Evolutionary conservation across 2,888 invertebrate species (phyloP).

Genomic region (Cecidostiba fungosa): DNA sequence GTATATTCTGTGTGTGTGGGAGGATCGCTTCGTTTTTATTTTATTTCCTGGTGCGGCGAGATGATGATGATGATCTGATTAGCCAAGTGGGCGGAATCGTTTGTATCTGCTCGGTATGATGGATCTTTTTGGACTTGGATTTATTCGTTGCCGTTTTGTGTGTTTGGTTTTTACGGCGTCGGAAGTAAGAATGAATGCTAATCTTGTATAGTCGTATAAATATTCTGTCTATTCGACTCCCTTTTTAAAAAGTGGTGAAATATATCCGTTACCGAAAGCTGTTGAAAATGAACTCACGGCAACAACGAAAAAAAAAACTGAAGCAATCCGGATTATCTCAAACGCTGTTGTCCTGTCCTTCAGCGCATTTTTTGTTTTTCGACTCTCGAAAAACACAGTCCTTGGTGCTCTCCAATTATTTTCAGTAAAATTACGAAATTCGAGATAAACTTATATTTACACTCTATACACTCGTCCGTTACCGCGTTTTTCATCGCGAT

Average conservation of each 20-base stretch:
- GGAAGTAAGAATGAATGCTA: not conserved
- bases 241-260: not conserved
- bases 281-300: not conserved
- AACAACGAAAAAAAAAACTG: not conserved
- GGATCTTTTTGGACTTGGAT: no score
- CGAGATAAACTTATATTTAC: not conserved
- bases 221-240: no score
- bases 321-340: constrained; percentile 1
- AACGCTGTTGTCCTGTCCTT: not conserved
- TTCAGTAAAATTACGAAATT: constrained; percentile 5
- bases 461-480: not conserved
- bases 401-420: constrained; percentile 1
- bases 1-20: not conserved
- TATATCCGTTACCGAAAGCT: not conserved
- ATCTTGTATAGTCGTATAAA: no score
- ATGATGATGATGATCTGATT: constrained; percentile 27
- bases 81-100: not conserved
- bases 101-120: not conserved
- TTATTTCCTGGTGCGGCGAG: not conserved
- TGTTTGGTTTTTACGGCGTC: not conserved
- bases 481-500: not conserved
- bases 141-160: no score
- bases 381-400: not conserved
- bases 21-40: not conserved
- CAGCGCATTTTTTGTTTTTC: not conserved